Evolutionary conservation across 2,797 vertebrate species (phyloP), one percentile per base, ranked within the genome.

Genomic region (Apogon hyalosoma): DNA sequence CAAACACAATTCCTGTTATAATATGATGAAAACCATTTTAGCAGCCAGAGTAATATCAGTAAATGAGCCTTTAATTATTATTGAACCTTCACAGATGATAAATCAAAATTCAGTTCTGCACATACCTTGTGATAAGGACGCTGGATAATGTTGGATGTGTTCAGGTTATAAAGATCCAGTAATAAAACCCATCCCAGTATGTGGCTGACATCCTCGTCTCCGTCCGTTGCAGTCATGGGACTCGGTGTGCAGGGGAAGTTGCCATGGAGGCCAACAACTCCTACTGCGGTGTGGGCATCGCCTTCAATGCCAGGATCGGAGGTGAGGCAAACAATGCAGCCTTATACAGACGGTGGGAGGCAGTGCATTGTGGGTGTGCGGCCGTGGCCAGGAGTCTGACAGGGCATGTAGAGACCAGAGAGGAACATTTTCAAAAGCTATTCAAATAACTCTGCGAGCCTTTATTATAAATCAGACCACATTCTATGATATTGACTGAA

Each of bases 251-350:
- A 77, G 86, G 88, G 40, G 90, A 94, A 90, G 87, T 94, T 83
- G 91, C 91, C 78, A 90, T 91, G 89, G 92, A 94, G 84, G 88
- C 88, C 85, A 92, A 88, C 65, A 92, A 92, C 80, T 86, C 85
- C 71, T 90, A 90, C 72, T 91, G 90, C 16, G 82, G 78, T 80
- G 82, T 93, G 83, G 85, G 85, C 71, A 91, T 90, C 53, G 73
- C 83, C 78, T 92, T 86, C 60, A 77, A 83, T 48, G 84, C 85
- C 80, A 89, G 87, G 61, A 88, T 92, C 53, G 84, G 88, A 82
- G 90, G 88, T 93, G 85, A 91, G 79, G 52, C 53, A 77, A 63
- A 79, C 71, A 80, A 66, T 51, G 24, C 55, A 69, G 75, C 65
- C 64, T 74, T 12, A 67, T 42, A 42, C 46, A 83, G 77, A 77